Base-by-base conservation (phyloP, 1,140 invertebrate genomes). In the Callitettix versicolor region DNA sequence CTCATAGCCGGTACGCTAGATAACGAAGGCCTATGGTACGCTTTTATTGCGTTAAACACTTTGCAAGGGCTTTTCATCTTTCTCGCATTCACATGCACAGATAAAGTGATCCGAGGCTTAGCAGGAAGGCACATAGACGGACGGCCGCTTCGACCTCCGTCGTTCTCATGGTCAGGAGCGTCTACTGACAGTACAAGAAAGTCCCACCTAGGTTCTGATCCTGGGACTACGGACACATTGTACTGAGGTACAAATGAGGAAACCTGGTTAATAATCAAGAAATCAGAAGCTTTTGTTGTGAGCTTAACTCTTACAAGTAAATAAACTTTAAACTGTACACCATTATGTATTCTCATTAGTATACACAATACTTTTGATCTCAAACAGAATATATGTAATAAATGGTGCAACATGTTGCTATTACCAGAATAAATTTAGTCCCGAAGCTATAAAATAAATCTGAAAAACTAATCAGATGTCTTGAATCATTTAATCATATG, bases 41-140 rank as follows among this genome's bases (percentile, higher is more conserved):
- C 75, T 5, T 79, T 79, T 63, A 72, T 79, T 2, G 59, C 72
- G 3, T 63, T 79, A 14, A 80, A 79, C 61, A 73, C 76, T 4
- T 66, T 78, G 9, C 78, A 80, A 63, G 79, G 79, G 1, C 58
- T 79, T 9, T 80, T 79, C 62, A 76, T 80, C 30, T 78, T 79
- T 58, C 56, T 78, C 1, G 76, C 76, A 0, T 80, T 79, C 65
- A 75, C 78, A 7, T 79, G 73, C 58, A 76, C 69, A 5, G 58
- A 68, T 6, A 69, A 69, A 57, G 65, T 69, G 12, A 58, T 68
- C 3, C 59, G 64, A 49, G 64, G 56, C 2, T 41, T 72, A 3
- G 61, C 62, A n/a, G 26, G 53, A 18, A 38, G 53, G 7, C 20
- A 43, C 2, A 44, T 40, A 1, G 53, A 58, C 18, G 53, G 55